Percentiles rank a stretch among this genome's conserved stretches.
These are phyloP conservation scores for Garra rufa DNA, from an alignment of 2,113 vertebrate genomes.

Conservation along the genomic window DNA sequence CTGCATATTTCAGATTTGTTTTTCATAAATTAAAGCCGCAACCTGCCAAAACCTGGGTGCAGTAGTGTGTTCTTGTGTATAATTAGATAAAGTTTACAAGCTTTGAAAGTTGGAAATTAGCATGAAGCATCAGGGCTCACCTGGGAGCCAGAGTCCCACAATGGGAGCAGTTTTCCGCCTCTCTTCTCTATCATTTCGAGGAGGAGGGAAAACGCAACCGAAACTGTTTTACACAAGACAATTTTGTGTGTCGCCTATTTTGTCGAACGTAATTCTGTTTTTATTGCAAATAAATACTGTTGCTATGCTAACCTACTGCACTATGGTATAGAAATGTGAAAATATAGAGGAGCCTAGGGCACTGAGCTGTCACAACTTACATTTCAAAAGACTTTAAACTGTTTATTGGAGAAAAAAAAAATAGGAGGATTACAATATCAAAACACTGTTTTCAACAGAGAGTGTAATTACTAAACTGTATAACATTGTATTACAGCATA, in stretches of 20 bases:
- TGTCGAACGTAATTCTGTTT: neutral
- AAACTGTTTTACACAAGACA: neutral
- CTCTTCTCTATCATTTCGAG: conserved; percentile 40
- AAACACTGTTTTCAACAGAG: too few species aligned
- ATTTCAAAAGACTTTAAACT: neutral
- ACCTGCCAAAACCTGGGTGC: conserved; percentile 93
- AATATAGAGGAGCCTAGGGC: neutral
- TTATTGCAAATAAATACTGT: conserved; percentile 1
- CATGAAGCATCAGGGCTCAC: conserved; percentile 84
- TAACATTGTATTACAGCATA: neutral
- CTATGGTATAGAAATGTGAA: neutral
- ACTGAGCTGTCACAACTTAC: neutral
- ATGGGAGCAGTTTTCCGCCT: conserved; percentile 56
- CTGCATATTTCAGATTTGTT: conserved; percentile 99
- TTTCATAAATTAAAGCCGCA: conserved; percentile 99
- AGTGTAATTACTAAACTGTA: neutral
- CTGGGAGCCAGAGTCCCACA: conserved; percentile 71
- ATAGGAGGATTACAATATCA: neutral
- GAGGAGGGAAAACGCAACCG: conserved; percentile 18
- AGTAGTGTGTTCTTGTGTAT: conserved; percentile 86
- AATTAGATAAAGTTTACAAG: conserved; percentile 99
- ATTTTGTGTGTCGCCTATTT: neutral
- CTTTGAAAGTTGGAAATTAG: conserved; percentile 91
- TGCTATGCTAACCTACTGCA: neutral
- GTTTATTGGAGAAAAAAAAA: neutral